Evolutionary conservation across 2,797 vertebrate genomes (phyloP), one percentile per base, ranked within the genome.

Genomic region (Schizothorax lantsangensis): DNA sequence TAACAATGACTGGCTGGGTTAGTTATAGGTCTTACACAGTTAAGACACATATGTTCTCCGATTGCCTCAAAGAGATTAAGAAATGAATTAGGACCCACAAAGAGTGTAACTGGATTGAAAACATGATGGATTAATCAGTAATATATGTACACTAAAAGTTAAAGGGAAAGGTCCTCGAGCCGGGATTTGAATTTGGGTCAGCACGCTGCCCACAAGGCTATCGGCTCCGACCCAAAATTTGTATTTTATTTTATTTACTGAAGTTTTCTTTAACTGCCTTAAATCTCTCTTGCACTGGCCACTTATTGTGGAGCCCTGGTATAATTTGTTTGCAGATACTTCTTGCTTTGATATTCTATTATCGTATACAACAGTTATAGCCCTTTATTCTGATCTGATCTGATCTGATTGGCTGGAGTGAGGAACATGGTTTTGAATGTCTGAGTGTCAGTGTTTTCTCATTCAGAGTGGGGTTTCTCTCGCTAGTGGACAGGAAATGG

Each of bases 41-140:
- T 83, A 15, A 54, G 33, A 77, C 59, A 77, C 73, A 84, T 23
- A 78, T 75, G 33, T 66, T n/a, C 72, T 77, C 21, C 40, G 40
- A 62, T 84, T 75, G 23, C 23, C 49, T 83, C 38, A 57, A 47
- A 43, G 23, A 17, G 12, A 26, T 66, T 2, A 33, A n/a, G 15
- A 38, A 26, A 47, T 4, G 1, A 17, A 45, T 64, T 66, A 11
- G 40, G 72, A 62, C 4, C n/a, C 6, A 73, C 12, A 43, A 49
- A 26, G 26, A 9, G 2, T 64, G 54, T 74, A 10, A 33, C 47
- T 64, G 38, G 8, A 14, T 49, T n/a, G 43, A 73, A 75, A 62
- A 36, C 26, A 33, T 33, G 14, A 59, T 59, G 57, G 57, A n/a
- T 59, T 59, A 59, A 59, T n/a, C 57, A 12, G 23, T 59, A 59